phyloP scores from a whole-genome alignment of 2,113 vertebrate species.

The Corythoichthys haematopterus region DNA sequence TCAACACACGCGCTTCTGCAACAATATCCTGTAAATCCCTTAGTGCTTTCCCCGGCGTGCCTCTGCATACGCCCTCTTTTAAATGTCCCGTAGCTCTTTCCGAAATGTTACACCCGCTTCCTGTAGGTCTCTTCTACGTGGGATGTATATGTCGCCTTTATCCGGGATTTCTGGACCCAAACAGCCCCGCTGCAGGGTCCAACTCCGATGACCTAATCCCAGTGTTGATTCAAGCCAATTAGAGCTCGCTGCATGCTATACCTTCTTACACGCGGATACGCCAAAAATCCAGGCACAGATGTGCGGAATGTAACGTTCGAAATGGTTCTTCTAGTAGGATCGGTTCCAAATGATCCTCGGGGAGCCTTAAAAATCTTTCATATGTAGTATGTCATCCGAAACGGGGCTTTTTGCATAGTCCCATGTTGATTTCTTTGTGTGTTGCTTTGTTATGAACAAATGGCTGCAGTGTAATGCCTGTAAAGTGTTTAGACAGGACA shows the following conservation, averaged over 20 bases:
- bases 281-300: background rate
- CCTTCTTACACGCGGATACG: background rate
- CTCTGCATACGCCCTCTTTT: conserved; percentile 36
- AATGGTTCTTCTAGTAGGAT: conserved; percentile 24
- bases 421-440: conserved; percentile 28
- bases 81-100: conserved; percentile 42
- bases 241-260: background rate
- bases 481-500: conserved; percentile 36
- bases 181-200: conserved; percentile 35
- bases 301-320: background rate
- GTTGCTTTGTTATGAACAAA: conserved; percentile 27
- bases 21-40: conserved; percentile 56
- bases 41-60: conserved; percentile 22
- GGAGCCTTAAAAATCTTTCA: conserved; percentile 15
- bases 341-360: conserved; percentile 32
- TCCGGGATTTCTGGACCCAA: conserved; percentile 40
- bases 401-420: background rate
- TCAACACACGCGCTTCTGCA: conserved; percentile 16
- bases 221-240: conserved; percentile 45
- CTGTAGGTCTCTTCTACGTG: conserved; percentile 42
- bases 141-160: conserved; percentile 50
- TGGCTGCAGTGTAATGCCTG: conserved; percentile 10
- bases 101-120: conserved; percentile 55
- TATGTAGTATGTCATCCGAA: conserved; percentile 21
- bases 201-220: conserved; percentile 58